Percentiles rank a stretch among this genome's conserved stretches.
Evolutionary conservation across 2,113 vertebrate species (phyloP).

Genomic region (Pachypanchax playfairii): DNA sequence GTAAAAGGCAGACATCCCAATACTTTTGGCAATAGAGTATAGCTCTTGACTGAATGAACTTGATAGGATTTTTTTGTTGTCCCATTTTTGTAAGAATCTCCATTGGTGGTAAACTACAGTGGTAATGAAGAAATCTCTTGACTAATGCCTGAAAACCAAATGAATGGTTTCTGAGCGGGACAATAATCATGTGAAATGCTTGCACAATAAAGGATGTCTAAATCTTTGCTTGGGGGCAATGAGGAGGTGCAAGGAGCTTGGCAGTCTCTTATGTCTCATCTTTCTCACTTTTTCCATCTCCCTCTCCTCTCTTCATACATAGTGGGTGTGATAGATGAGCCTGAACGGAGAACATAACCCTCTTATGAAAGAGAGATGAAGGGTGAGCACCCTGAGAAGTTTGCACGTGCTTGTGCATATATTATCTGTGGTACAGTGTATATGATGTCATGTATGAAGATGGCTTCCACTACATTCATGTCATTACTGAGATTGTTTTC

Average conservation of each 20-base stretch:
- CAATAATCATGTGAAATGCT: slow-evolving; percentile 59
- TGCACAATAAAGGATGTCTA: slow-evolving; percentile 62
- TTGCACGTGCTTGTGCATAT: slow-evolving; percentile 22
- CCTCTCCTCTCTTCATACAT: slow-evolving; percentile 1
- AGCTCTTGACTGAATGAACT: not conserved
- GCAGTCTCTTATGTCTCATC: slow-evolving; percentile 53
- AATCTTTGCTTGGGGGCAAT: slow-evolving; percentile 62
- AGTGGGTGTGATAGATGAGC: slow-evolving; percentile 36
- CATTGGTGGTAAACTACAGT: slow-evolving; percentile 36
- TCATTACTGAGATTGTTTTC: not conserved
- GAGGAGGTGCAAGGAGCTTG: slow-evolving; percentile 61
- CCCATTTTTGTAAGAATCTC: slow-evolving; percentile 21
- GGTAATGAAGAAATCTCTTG: slow-evolving; percentile 54
- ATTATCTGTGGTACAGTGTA: slow-evolving; percentile 5
- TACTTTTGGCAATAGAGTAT: too few relatives aligned
- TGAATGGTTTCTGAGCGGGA: slow-evolving; percentile 47
- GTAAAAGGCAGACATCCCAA: too few relatives aligned
- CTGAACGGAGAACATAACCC: slow-evolving; percentile 42
- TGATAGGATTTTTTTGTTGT: slow-evolving; percentile 1
- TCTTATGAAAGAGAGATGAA: slow-evolving; percentile 23
- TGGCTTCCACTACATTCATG: slow-evolving; percentile 1
- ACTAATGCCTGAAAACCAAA: slow-evolving; percentile 44
- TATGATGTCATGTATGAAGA: slow-evolving; percentile 37
- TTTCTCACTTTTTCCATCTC: slow-evolving; percentile 33
- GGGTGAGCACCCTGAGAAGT: slow-evolving; percentile 27